Evolutionary conservation across 92 coral and sea anemone genomes (phyloP).

Genomic region (Pocillopora meandrina): DNA sequence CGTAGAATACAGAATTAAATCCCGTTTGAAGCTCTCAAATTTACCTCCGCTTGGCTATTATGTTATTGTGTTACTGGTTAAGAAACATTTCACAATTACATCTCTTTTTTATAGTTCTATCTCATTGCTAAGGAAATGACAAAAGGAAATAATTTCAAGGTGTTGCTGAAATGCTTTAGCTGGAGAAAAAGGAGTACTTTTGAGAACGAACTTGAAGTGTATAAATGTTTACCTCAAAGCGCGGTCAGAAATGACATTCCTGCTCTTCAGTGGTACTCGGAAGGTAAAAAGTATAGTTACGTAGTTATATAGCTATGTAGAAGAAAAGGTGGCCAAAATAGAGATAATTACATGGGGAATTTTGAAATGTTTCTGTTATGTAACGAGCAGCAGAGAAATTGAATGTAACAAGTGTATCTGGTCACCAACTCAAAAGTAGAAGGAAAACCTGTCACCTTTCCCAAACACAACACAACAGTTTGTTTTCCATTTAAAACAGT

Average conservation of each 20-base stretch:
- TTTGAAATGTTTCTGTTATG: not conserved
- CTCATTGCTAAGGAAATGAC: slow-evolving; percentile 9
- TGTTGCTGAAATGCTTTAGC: slow-evolving; percentile 16
- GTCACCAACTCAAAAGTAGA: too few species aligned
- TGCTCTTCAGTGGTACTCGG: not conserved
- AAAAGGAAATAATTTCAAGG: not conserved
- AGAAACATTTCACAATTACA: not conserved
- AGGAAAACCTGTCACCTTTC: not conserved
- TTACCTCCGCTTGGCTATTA: too few species aligned
- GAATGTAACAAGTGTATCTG: not conserved
- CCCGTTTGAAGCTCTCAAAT: too few species aligned
- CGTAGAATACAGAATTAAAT: not conserved
- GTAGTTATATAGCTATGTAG: too few species aligned
- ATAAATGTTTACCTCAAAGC: not conserved
- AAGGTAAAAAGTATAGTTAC: not conserved
- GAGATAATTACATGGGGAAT: too few species aligned
- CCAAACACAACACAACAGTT: not conserved
- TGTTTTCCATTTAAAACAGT: too few species aligned
- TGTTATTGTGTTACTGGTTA: too few species aligned
- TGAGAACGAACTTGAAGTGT: slow-evolving; percentile 10
- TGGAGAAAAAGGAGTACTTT: slow-evolving; percentile 11
- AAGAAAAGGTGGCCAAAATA: too few species aligned
- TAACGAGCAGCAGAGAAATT: not conserved
- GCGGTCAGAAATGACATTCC: not conserved
- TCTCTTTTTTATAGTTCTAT: not conserved